Conservation (phyloP, 2,888 invertebrate genomes). For the Drosophila kanekoi region DNA sequence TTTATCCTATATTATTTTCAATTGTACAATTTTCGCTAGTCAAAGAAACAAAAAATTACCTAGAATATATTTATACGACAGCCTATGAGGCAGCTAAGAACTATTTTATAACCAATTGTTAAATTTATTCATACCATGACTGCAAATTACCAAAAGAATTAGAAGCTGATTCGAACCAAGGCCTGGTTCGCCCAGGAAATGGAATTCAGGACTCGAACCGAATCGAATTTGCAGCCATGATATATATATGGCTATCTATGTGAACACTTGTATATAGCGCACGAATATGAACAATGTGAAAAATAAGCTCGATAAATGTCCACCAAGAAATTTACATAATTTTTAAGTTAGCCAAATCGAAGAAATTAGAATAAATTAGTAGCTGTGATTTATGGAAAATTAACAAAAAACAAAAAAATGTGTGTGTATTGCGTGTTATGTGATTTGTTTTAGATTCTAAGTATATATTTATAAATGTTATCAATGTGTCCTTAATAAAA, state of each 20-base stretch:
- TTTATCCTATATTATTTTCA: constrained; percentile 84
- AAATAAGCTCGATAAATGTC: constrained; percentile 28
- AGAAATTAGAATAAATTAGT: constrained; percentile 31
- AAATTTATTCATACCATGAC: constrained; percentile 2
- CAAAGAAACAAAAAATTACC: constrained; percentile 14
- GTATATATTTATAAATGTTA: constrained; percentile 29
- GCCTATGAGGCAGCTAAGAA: constrained; percentile 5
- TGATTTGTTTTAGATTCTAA: constrained; percentile 22
- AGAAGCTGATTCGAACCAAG: no score
- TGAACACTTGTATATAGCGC: constrained; percentile 10
- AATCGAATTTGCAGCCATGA: background rate
- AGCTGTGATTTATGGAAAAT: constrained; percentile 50
- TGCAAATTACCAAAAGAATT: background rate
- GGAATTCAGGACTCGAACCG: background rate
- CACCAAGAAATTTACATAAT: constrained; percentile 26
- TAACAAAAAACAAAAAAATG: background rate
- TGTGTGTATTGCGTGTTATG: constrained; percentile 23
- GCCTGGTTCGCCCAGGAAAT: background rate
- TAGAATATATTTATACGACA: background rate
- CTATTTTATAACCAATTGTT: background rate
- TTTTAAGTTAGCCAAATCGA: constrained; percentile 27
- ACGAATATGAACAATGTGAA: constrained; percentile 6
- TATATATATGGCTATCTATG: constrained; percentile 2
- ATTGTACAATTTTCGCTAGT: constrained; percentile 83
- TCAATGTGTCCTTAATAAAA: constrained; percentile 31